phyloP scores from a whole-genome alignment of 30 jellyfish, hydroid and myxozoan genomes.

The Aurelia aurita region DNA sequence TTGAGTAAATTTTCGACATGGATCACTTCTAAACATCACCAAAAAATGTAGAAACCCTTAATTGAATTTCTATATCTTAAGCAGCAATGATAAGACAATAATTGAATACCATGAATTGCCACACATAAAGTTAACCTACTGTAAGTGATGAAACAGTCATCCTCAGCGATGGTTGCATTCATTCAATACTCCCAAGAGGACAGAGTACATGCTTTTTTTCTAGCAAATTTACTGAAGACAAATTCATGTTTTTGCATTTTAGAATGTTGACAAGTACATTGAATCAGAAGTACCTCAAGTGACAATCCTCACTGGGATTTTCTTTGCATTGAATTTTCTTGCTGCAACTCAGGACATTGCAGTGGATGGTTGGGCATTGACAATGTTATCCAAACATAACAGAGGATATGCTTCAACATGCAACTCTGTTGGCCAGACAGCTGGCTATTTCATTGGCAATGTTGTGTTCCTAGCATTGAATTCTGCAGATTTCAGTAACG shows the following conservation, averaged over 20 bases:
- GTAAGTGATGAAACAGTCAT: too few species aligned
- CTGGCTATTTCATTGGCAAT: constrained; percentile 96
- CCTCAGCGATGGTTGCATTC: too few species aligned
- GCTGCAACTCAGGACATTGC: constrained; percentile 99
- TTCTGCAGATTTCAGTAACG: constrained; percentile 90
- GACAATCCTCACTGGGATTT: constrained; percentile 66
- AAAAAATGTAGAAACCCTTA: too few species aligned
- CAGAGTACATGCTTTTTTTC: too few species aligned
- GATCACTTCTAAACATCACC: too few species aligned
- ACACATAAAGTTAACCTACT: too few species aligned
- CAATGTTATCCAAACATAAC: constrained; percentile 81
- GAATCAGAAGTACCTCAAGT: constrained; percentile 94
- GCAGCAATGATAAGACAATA: too few species aligned
- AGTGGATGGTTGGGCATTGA: constrained; percentile 99
- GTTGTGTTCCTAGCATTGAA: constrained; percentile 92
- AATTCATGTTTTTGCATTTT: not conserved
- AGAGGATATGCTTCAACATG: constrained; percentile 98
- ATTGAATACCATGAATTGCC: too few species aligned
- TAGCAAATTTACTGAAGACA: too few species aligned
- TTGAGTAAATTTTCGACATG: too few species aligned
- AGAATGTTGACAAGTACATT: constrained; percentile 73
- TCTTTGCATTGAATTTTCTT: constrained; percentile 85
- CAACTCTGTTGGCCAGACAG: constrained; percentile 99
- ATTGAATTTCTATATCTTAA: too few species aligned
- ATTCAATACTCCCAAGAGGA: too few species aligned